Base-by-base conservation (phyloP, 2,888 invertebrate species). In the Xylota sylvarum region DNA sequence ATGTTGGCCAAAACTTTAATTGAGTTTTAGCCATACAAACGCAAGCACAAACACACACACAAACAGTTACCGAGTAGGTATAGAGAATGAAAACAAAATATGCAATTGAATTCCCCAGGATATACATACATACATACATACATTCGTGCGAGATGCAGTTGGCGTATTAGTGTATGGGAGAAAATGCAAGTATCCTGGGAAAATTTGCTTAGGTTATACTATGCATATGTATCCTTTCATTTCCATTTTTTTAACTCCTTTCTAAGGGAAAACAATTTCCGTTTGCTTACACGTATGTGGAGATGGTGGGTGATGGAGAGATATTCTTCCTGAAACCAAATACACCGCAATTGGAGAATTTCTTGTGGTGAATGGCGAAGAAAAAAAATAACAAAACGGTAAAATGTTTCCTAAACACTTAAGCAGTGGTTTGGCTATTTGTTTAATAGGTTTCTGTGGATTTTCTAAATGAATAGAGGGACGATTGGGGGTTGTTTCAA, bases 1-100 rank as follows among this genome's bases (percentile, higher is more conserved):
- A 77, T 82, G 81, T 86, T 86, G 86, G 86, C 77, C 86, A 86
- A 86, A 86, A 86, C 82, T 82, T 86, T 86, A 86, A 86, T 86
- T 86, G 86, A 82, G 86, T 86, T 86, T 86, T 73, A 77, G 69
- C 77, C 81, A 84, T 55, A 73, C 27, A 74, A 27, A 55, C 50
- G 55, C 30, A 43, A 23, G 43, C n/a, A 43, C 32, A 58, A n/a
- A 46, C 17, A 40, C 40, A 37, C 14, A 17, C 17, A n/a, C 1
- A 14, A n/a, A 52, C 12, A 52, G 14, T 3, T 37, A 40, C 40
- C 40, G 37, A n/a, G n/a, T n/a, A n/a, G n/a, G 58, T 32, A 19
- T 23, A 48, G 27, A 48, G 62, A 64, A 35, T 58, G 70, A 77
- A 67, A 81, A 27, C 37, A 14, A 76, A 73, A 67, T 78, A 73